Evolutionary conservation across 1,140 invertebrate species (phyloP).

Genomic region (Drosophila sucinea): DNA sequence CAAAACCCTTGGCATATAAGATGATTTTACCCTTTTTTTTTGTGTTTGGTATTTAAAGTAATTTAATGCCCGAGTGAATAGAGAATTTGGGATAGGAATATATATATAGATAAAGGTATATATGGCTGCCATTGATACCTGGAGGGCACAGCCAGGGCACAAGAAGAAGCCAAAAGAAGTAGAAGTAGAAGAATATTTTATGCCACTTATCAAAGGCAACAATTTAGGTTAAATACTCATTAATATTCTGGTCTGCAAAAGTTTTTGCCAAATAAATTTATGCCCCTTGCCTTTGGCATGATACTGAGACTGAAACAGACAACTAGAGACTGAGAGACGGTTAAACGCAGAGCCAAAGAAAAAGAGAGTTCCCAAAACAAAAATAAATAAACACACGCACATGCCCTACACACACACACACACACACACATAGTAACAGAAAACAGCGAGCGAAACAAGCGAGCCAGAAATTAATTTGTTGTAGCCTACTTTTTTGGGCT

Average conservation of each 20-base stretch:
- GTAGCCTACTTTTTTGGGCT: slow-evolving; percentile 63
- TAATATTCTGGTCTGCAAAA: slow-evolving; percentile 81
- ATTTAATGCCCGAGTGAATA: slow-evolving; percentile 64
- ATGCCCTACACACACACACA: slow-evolving; percentile 33
- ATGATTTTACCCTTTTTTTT: slow-evolving; percentile 61
- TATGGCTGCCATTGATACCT: slow-evolving; percentile 53
- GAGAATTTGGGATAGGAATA: slow-evolving; percentile 20
- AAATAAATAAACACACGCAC: slow-evolving; percentile 62
- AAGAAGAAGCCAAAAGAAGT: slow-evolving; percentile 9
- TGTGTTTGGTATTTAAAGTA: slow-evolving; percentile 53
- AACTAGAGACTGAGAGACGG: slow-evolving; percentile 10
- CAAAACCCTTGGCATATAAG: slow-evolving; percentile 47
- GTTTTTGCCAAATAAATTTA: slow-evolving; percentile 81
- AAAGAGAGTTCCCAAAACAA: slow-evolving; percentile 22
- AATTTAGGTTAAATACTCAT: slow-evolving; percentile 82
- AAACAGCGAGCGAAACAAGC: not conserved
- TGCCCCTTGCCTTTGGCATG: slow-evolving; percentile 65
- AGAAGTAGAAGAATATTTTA: slow-evolving; percentile 67
- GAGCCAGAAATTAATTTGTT: slow-evolving; percentile 52
- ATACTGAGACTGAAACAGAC: slow-evolving; percentile 36
- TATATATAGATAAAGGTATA: slow-evolving; percentile 34
- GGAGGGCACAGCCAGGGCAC: not conserved
- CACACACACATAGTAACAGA: slow-evolving; percentile 30
- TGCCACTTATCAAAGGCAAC: slow-evolving; percentile 81
- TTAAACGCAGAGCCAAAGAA: slow-evolving; percentile 36